Conservation (phyloP, 2,113 vertebrate species). For the Nothocercus nigrocapillus region DNA sequence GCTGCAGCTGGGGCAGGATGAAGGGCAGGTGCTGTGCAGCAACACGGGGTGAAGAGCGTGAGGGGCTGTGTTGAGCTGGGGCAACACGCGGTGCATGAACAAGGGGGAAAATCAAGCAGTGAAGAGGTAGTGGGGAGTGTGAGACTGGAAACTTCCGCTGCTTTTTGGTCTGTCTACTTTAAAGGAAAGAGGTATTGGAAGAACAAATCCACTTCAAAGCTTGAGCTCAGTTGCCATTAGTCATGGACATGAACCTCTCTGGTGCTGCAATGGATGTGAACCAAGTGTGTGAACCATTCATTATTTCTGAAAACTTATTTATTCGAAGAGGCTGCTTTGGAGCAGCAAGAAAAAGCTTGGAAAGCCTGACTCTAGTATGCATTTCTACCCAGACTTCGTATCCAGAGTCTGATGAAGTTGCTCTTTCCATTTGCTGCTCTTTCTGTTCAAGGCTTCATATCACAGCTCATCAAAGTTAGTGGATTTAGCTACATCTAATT, state of each 20-base stretch:
- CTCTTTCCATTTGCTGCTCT: neutral
- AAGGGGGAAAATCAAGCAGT: neutral
- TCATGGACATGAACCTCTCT: neutral
- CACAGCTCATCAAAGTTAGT: neutral
- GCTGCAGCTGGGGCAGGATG: neutral
- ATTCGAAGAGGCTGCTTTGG: neutral
- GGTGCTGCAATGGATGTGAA: neutral
- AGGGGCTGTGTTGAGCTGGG: neutral
- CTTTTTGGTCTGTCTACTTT: neutral
- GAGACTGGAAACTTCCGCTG: neutral
- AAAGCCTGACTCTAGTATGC: too few relatives aligned
- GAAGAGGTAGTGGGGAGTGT: neutral
- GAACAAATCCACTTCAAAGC: neutral
- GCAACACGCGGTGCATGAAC: neutral
- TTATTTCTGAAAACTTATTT: neutral
- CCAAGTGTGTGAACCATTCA: neutral
- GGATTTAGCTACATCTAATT: too few relatives aligned
- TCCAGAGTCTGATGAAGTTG: neutral
- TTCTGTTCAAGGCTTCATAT: neutral
- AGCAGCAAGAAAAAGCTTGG: neutral
- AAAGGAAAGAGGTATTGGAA: neutral
- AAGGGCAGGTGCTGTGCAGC: neutral
- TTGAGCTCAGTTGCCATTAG: neutral
- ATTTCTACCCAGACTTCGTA: neutral
- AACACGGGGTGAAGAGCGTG: neutral